Evolutionary conservation across 2,113 vertebrate genomes (phyloP), one percentile per base, ranked within the genome.

Genomic region (Oreochromis spilurus): DNA sequence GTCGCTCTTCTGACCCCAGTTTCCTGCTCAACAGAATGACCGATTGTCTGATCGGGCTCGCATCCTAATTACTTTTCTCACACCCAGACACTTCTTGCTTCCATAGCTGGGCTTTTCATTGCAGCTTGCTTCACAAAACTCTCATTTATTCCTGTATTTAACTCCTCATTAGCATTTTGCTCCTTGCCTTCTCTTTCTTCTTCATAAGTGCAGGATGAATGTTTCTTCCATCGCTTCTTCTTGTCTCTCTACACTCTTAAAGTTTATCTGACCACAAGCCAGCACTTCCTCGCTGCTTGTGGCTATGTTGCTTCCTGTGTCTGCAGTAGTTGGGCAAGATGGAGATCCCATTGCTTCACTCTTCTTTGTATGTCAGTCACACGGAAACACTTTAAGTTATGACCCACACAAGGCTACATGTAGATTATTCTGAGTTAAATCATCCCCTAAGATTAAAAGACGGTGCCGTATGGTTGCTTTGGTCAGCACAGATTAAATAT

Each of bases 1-100:
- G 94, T 95, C 93, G 38, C 84, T 79, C 86, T 17, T 86, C 88
- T 95, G 95, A 96, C 95, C 95, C 88, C 88, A 1, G 87, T 54
- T 96, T 96, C 96, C 95, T 96, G 95, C 85, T 79, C 85, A 81
- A 53, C 88, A 94, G 91, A 95, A 94, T 87, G 89, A 62, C 52
- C 83, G 38, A 89, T 92, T 95, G 93, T 95, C 84, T 40, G n/a
- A 82, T 67, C 24, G 54, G 78, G 40, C 86, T 85, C 38, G 26
- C 57, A 26, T 75, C 82, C 82, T 79, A 75, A 85, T 83, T 60
- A 50, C 78, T 19, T 55, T 58, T 84, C 82, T 92, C 82, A 70
- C 87, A 79, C 83, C 38, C 60, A 70, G 70, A 78, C 72, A 5
- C 60, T 55, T 60, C 81, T 78, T 79, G 58, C 67, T 78, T 60